Percentiles rank a stretch among this genome's conserved stretches.
phyloP scores from a whole-genome alignment of 2,797 vertebrate species.

The Cuniculus paca region DNA sequence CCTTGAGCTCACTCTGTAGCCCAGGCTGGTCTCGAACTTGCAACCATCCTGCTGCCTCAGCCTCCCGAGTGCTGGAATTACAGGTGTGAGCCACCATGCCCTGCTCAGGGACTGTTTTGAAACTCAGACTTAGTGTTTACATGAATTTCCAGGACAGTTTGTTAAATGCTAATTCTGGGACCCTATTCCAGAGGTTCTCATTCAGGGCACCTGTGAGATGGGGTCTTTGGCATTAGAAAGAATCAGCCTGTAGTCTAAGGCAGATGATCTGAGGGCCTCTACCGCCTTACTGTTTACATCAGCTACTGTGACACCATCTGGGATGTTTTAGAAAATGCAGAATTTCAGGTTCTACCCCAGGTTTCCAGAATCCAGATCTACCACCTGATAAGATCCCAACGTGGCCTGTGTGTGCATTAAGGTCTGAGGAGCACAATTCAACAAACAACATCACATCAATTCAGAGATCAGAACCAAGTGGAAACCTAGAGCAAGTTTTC shows the following conservation, averaged over 20 bases:
- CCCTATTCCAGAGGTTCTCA: background rate
- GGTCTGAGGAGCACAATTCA: background rate
- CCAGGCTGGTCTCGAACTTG: too few relatives aligned
- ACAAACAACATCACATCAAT: background rate
- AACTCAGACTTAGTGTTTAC: background rate
- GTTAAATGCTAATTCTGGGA: background rate
- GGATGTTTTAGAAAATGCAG: background rate
- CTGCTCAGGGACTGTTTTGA: background rate
- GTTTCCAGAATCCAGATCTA: conserved; percentile 4
- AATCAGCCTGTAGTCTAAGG: background rate
- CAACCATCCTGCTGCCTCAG: too few relatives aligned
- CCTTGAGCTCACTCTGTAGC: too few relatives aligned
- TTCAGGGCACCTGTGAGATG: background rate
- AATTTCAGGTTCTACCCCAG: background rate
- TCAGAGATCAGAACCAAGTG: background rate
- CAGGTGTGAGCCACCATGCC: too few relatives aligned
- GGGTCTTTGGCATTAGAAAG: background rate
- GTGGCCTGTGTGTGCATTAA: background rate
- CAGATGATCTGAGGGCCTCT: background rate
- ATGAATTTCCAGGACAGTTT: background rate
- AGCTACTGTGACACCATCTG: background rate
- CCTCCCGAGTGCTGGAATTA: too few relatives aligned
- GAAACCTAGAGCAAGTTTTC: background rate
- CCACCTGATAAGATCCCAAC: background rate
- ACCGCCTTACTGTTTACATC: background rate